A percentile compares a stretch with the other conserved stretches of the same genome.
These are phyloP conservation scores for Conger conger DNA, from an alignment of 2,113 vertebrate genomes.

Conservation along the genomic window DNA sequence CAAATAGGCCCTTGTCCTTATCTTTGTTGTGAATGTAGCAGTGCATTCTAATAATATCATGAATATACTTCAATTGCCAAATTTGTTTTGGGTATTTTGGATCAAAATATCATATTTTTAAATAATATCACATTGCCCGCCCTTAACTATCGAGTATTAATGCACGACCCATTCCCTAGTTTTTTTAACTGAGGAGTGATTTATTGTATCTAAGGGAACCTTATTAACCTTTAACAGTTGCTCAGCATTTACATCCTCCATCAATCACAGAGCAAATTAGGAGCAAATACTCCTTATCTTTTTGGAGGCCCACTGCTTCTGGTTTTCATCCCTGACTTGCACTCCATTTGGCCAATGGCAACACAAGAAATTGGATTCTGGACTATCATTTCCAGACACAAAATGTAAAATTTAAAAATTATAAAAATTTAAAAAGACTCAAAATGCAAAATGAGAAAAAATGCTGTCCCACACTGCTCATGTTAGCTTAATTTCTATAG, in stretches of 20 bases:
- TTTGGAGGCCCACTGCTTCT: slow-evolving; percentile 27
- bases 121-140: not conserved
- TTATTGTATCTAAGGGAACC: slow-evolving; percentile 20
- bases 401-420: not conserved
- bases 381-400: not conserved
- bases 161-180: not conserved
- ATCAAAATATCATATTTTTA: not conserved
- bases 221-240: slow-evolving; percentile 27
- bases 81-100: not conserved
- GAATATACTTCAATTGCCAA: not conserved
- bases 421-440: too few relatives aligned
- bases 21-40: too few relatives aligned
- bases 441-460: not conserved
- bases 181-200: not conserved
- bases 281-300: slow-evolving; percentile 31
- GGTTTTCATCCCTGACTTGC: slow-evolving; percentile 29
- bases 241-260: slow-evolving; percentile 19
- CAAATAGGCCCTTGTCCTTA: too few relatives aligned
- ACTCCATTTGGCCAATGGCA: slow-evolving; percentile 5
- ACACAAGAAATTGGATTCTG: not conserved
- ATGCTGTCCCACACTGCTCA: not conserved
- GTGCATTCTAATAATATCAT: not conserved
- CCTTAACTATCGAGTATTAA: not conserved
- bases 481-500: not conserved
- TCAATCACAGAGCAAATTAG: slow-evolving; percentile 36